A percentile compares a stretch with the other conserved stretches of the same genome.
These are phyloP conservation scores for Tetramorium bicarinatum DNA, from an alignment of 2,888 invertebrate genomes.

Conservation along the genomic window DNA sequence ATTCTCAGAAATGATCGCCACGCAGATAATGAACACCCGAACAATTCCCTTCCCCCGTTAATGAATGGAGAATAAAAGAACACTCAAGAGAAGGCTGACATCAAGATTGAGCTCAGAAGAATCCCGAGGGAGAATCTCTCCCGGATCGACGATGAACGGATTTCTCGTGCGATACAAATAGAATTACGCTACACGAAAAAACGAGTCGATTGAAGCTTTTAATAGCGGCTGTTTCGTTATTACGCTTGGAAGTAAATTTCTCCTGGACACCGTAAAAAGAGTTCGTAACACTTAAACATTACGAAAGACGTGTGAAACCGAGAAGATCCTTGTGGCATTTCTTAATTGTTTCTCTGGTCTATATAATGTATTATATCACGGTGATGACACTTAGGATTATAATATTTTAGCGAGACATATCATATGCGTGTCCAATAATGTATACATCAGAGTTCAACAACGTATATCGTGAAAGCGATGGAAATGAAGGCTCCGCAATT, in stretches of 20 bases:
- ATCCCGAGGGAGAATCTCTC: not conserved
- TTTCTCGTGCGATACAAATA: conserved; percentile 11
- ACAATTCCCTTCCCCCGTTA: not conserved
- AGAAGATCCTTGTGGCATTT: conserved; percentile 12
- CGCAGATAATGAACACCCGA: conserved; percentile 44
- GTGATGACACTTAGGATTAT: conserved; percentile 48
- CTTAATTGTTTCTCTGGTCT: not conserved
- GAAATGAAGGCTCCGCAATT: conserved; percentile 14
- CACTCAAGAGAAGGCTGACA: conserved; percentile 20
- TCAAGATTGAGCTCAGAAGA: conserved; percentile 27
- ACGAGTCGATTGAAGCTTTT: not conserved
- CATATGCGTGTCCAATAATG: conserved; percentile 37
- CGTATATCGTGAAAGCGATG: conserved; percentile 46
- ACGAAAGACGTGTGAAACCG: not conserved
- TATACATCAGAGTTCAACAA: conserved; percentile 48
- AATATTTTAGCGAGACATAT: conserved; percentile 31
- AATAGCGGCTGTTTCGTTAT: not conserved
- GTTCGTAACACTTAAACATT: conserved; percentile 13
- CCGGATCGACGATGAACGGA: not conserved
- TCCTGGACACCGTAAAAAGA: not conserved
- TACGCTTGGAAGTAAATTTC: conserved; percentile 14
- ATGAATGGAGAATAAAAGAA: not conserved
- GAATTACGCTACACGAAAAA: not conserved
- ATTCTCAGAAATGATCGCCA: conserved; percentile 49
- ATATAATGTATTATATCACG: conserved; percentile 9